These are phyloP conservation scores for Teleiodes luculella DNA, from an alignment of 2,888 invertebrate species.

Conservation along the genomic window DNA sequence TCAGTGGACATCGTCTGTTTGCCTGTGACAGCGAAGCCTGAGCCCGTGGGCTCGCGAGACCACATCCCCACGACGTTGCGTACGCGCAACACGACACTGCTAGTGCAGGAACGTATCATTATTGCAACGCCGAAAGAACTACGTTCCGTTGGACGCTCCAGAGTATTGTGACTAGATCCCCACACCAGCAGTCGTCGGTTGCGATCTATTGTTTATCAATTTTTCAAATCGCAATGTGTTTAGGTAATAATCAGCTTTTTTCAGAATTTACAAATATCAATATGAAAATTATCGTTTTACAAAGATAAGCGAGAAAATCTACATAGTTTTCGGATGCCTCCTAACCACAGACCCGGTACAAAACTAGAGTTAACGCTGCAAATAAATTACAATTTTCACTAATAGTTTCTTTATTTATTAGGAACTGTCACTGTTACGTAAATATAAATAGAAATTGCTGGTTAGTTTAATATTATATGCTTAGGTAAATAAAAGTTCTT, in stretches of 20 bases:
- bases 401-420: conserved; percentile 62
- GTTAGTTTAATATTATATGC: conserved; percentile 34
- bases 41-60: background rate
- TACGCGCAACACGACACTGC: conserved; percentile 51
- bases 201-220: conserved; percentile 41
- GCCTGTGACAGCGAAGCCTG: conserved; percentile 10
- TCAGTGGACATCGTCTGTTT: conserved; percentile 16
- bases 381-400: conserved; percentile 54
- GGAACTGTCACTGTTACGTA: conserved; percentile 69
- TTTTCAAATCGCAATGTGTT: conserved; percentile 59
- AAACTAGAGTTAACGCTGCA: conserved; percentile 46
- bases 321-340: conserved; percentile 38
- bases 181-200: conserved; percentile 49
- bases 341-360: conserved; percentile 39
- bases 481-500: conserved; percentile 32
- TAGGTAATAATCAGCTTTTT: conserved; percentile 33
- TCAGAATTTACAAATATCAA: conserved; percentile 4
- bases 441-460: conserved; percentile 40
- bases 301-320: conserved; percentile 28
- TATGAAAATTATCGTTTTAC: conserved; percentile 27
- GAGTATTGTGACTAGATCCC: conserved; percentile 34
- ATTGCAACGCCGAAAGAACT: conserved; percentile 14
- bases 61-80: conserved; percentile 20
- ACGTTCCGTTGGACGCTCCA: conserved; percentile 21
- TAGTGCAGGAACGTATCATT: conserved; percentile 43